Evolutionary conservation across 2,888 invertebrate species (phyloP).

Genomic region (Hedya salicella): DNA sequence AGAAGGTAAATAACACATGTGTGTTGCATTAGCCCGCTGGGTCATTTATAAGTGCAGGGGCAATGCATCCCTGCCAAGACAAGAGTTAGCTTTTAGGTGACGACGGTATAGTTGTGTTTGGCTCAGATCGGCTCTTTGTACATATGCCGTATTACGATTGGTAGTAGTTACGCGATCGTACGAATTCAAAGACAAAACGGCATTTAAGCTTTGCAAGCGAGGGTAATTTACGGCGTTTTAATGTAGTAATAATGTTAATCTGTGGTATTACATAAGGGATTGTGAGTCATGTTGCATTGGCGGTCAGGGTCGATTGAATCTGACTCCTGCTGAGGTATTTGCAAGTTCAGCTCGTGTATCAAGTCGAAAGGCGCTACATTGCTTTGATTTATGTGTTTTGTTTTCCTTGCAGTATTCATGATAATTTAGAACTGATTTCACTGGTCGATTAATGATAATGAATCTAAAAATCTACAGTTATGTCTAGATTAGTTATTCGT

Average conservation of each 20-base stretch:
- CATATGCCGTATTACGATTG: background rate
- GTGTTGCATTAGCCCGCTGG: background rate
- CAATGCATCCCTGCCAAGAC: no score
- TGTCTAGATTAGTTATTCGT: no score
- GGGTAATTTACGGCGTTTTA: background rate
- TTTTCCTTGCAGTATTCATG: background rate
- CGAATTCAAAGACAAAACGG: background rate
- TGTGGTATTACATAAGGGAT: constrained; percentile 21
- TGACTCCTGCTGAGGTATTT: constrained; percentile 2
- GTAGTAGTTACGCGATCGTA: background rate
- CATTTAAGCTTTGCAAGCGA: background rate
- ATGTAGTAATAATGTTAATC: background rate
- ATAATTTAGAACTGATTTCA: background rate
- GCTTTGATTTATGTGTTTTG: background rate
- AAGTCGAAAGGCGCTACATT: background rate
- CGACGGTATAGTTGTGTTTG: background rate
- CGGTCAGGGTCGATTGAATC: constrained; percentile 26
- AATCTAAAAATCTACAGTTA: no score
- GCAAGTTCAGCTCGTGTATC: constrained; percentile 3
- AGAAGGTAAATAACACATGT: background rate
- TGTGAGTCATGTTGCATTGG: constrained; percentile 18
- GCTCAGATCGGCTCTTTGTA: background rate
- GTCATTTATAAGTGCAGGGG: background rate
- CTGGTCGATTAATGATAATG: no score
- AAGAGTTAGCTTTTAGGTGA: background rate